Conservation (phyloP, 1,140 invertebrate genomes). For the Hermatobates lingyangjiaoensis region DNA sequence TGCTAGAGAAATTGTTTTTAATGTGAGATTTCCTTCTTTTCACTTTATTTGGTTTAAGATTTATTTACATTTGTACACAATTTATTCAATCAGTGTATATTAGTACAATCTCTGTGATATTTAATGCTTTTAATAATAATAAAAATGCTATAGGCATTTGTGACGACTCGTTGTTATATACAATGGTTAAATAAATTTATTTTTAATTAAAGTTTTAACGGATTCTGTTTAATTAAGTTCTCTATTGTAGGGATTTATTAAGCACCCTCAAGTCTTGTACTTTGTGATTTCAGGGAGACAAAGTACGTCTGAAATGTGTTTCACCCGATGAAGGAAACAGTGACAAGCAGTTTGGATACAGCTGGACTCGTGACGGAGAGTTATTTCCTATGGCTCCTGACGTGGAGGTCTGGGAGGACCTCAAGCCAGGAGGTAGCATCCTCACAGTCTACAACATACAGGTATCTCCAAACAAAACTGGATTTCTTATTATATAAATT, state of each 20-base stretch:
- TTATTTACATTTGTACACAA: no score
- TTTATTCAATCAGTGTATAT: no score
- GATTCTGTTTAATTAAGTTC: not conserved
- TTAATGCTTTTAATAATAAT: not conserved
- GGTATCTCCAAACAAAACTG: slow-evolving; percentile 12
- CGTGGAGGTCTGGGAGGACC: slow-evolving; percentile 55
- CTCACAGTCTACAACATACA: slow-evolving; percentile 14
- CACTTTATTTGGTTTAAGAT: no score
- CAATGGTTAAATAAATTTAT: not conserved
- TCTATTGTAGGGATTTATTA: not conserved
- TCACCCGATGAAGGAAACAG: slow-evolving; percentile 29
- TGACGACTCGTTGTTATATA: not conserved
- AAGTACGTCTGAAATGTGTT: slow-evolving; percentile 42
- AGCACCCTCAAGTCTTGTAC: not conserved
- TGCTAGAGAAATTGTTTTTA: no score
- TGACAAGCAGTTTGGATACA: slow-evolving; percentile 45
- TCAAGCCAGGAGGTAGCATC: slow-evolving; percentile 14
- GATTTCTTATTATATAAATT: no score
- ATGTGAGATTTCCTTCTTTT: no score
- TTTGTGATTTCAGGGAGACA: slow-evolving; percentile 31
- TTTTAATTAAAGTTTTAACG: not conserved
- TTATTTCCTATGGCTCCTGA: slow-evolving; percentile 46
- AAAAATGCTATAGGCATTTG: not conserved
- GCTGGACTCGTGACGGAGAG: slow-evolving; percentile 54
- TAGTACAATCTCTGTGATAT: no score